Conservation (phyloP, 2,113 vertebrate genomes). For the Melanocharis versteri region DNA sequence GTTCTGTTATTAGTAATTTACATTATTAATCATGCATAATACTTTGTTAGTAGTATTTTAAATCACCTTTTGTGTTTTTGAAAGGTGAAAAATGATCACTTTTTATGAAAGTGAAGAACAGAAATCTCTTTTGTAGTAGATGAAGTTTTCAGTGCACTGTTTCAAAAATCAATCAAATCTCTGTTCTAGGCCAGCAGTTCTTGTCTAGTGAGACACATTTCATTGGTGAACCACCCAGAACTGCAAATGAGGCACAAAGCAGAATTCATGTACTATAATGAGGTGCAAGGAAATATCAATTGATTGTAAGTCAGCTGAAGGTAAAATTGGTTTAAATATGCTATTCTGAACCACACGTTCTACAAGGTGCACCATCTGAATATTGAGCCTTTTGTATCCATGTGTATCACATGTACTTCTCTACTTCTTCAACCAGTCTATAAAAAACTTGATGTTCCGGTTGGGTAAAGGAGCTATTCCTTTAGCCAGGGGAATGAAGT, state of each 20-base stretch:
- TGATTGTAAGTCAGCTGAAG: slow-evolving; percentile 18
- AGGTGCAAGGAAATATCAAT: slow-evolving; percentile 24
- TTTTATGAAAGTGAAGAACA: background rate
- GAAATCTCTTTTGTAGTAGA: background rate
- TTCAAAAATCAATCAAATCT: slow-evolving; percentile 29
- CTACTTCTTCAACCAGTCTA: background rate
- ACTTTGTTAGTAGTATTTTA: background rate
- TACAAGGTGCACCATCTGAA: background rate
- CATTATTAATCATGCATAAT: background rate
- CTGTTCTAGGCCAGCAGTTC: background rate
- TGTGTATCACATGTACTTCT: background rate
- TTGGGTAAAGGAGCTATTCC: background rate
- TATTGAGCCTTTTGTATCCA: background rate
- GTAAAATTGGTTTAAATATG: background rate
- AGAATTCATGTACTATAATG: slow-evolving; percentile 18
- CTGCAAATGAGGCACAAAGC: slow-evolving; percentile 37
- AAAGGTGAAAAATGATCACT: background rate
- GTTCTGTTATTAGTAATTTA: background rate
- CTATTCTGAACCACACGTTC: background rate
- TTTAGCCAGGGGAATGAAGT: background rate
- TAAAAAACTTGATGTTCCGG: background rate
- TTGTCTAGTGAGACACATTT: background rate
- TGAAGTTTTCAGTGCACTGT: background rate
- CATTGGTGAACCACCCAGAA: slow-evolving; percentile 1
- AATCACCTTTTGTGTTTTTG: background rate